Evolutionary conservation across 1,140 invertebrate species (phyloP), one percentile per base, ranked within the genome.

Genomic region (Bombus huntii): DNA sequence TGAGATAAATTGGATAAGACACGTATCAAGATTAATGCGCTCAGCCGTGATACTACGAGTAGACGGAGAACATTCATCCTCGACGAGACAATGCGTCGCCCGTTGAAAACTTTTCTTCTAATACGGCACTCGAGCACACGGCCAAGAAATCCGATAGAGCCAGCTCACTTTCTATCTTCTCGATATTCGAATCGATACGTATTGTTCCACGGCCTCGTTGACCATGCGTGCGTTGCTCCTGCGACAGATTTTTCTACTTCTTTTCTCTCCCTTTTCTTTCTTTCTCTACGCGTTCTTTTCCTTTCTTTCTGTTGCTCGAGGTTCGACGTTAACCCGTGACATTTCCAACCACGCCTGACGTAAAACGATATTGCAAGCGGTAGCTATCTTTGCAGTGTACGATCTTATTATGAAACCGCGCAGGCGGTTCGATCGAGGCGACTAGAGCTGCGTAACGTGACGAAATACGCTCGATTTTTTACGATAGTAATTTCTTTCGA

Each of bases 21-120:
- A 88, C 87, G 89, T 91, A 88, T 88, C 83, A 90, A 88, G 89
- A 90, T 91, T 90, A 90, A 88, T 72, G 71, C 80, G 86, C 59
- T 76, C 78, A 68, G 70, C 82, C 78, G 65, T 71, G 72, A 83
- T 66, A 76, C 42, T 25, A 15, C 37, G 18, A 22, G 65, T 18
- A 18, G n/a, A 57, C 34, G n/a, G 31, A 44, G 59, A 76, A 39
- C 37, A 53, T 72, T 44, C 76, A 57, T 72, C 83, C 47, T 70
- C 37, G 76, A 80, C 65, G 82, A 79, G 78, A 79, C 76, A 79
- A 59, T 53, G 31, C 47, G 75, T 31, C 28, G 39, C 31, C 10
- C 57, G 70, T 65, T 74, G 28, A 25, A 44, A 75, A 74, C n/a
- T 39, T 18, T 42, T 1, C 25, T 44, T 31, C 13, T 73, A 39